Conservation (phyloP, 2,888 invertebrate species). For the Netelia virgata region DNA sequence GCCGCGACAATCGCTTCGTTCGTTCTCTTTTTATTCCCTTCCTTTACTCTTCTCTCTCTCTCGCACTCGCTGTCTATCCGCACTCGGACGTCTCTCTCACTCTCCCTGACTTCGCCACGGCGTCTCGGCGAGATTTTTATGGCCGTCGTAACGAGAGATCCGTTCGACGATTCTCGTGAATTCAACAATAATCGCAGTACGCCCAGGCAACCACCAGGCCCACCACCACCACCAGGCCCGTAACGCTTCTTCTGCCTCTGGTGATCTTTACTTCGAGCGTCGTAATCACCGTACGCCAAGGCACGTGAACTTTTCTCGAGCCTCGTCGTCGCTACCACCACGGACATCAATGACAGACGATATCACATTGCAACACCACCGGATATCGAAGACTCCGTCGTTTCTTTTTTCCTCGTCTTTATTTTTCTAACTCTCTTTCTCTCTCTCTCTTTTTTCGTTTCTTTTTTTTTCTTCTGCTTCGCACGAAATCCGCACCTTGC, state of each 20-base stretch:
- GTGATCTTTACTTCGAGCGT: constrained; percentile 45
- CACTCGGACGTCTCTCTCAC: not conserved
- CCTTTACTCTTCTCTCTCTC: constrained; percentile 19
- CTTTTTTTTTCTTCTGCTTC: not conserved
- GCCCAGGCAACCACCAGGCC: constrained; percentile 62
- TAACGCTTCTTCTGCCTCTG: constrained; percentile 38
- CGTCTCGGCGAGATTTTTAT: not conserved
- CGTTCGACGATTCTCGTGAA: constrained; percentile 25
- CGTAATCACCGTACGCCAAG: constrained; percentile 64
- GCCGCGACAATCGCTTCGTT: constrained; percentile 48
- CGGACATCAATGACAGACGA: constrained; percentile 82
- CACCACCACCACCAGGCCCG: constrained; percentile 54
- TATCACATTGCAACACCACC: constrained; percentile 80
- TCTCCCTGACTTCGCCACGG: not conserved
- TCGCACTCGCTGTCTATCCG: not conserved
- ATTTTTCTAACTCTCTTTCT: not conserved
- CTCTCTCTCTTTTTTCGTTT: constrained; percentile 1
- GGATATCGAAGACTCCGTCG: constrained; percentile 23
- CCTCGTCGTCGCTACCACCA: constrained; percentile 76
- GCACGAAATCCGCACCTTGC: constrained; percentile 51
- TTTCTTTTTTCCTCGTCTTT: not conserved
- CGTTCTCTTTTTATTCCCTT: constrained; percentile 1
- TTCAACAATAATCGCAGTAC: constrained; percentile 54
- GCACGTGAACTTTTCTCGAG: constrained; percentile 66
- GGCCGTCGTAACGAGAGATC: not conserved